phyloP scores from a whole-genome alignment of 2,113 vertebrate genomes.

The Petaurus breviceps region DNA sequence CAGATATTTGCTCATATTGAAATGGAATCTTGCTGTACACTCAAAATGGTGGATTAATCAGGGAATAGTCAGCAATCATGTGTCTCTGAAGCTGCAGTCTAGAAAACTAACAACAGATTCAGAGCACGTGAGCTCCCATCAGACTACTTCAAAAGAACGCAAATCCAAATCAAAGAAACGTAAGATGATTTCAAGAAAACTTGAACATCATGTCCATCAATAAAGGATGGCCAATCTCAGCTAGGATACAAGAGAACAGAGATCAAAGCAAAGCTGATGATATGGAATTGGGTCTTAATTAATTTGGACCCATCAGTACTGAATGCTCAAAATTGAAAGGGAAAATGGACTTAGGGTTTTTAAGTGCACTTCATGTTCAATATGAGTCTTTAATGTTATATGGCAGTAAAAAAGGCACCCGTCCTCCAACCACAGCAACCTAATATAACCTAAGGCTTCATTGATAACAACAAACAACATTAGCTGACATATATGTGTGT shows the following conservation, averaged over 20 bases:
- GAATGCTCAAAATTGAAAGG: background rate
- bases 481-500: background rate
- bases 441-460: background rate
- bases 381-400: background rate
- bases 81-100: background rate
- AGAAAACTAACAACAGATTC: background rate
- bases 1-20: background rate
- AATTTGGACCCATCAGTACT: background rate
- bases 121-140: background rate
- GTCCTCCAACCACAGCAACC: background rate
- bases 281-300: background rate
- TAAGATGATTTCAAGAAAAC: background rate
- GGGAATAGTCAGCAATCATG: background rate
- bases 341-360: background rate
- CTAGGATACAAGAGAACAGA: background rate
- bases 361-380: background rate
- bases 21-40: background rate
- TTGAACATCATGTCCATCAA: background rate
- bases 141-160: background rate
- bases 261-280: background rate
- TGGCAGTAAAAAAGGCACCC: background rate
- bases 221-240: background rate
- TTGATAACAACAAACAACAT: background rate
- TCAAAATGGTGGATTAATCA: background rate
- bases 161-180: background rate